Evolutionary conservation across 2,113 vertebrate species (phyloP).

Genomic region (Sander vitreus): DNA sequence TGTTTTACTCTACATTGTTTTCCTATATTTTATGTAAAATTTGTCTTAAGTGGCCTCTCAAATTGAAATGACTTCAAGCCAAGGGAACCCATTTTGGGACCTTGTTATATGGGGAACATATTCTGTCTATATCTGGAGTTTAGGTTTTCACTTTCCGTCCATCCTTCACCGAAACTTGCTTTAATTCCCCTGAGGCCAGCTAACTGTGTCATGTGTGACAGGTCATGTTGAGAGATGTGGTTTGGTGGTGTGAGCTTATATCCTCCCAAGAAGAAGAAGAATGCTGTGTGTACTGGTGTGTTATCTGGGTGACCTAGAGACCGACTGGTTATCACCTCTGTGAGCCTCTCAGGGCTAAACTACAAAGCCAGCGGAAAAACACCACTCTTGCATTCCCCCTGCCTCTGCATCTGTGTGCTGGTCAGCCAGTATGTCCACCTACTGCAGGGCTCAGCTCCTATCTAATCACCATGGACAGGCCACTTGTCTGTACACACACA

Average conservation of each 20-base stretch:
- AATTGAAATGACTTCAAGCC: neutral
- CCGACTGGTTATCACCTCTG: conserved; percentile 79
- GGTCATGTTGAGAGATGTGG: conserved; percentile 23
- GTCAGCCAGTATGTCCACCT: conserved; percentile 72
- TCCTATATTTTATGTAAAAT: neutral
- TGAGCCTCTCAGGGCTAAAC: conserved; percentile 74
- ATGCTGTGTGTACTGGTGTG: conserved; percentile 64
- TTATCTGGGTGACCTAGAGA: conserved; percentile 82
- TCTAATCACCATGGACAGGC: conserved; percentile 83
- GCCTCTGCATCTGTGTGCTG: conserved; percentile 64
- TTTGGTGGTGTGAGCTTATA: conserved; percentile 23
- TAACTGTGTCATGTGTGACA: conserved; percentile 11
- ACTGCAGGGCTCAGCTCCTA: conserved; percentile 71
- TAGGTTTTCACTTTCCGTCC: neutral
- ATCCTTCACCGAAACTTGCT: neutral
- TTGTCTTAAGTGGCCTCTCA: conserved; percentile 10
- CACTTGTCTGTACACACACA: conserved; percentile 65
- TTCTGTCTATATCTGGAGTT: neutral
- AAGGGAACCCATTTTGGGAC: conserved; percentile 9
- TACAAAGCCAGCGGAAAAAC: conserved; percentile 76
- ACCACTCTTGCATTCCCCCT: conserved; percentile 56
- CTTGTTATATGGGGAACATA: neutral
- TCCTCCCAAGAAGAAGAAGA: conserved; percentile 71
- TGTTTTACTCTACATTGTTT: neutral
- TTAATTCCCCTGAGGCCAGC: neutral